Evolutionary conservation across 35 echinoderm and acorn worm species (phyloP), one percentile per base, ranked within the genome.

Genomic region (Apostichopus californicus): DNA sequence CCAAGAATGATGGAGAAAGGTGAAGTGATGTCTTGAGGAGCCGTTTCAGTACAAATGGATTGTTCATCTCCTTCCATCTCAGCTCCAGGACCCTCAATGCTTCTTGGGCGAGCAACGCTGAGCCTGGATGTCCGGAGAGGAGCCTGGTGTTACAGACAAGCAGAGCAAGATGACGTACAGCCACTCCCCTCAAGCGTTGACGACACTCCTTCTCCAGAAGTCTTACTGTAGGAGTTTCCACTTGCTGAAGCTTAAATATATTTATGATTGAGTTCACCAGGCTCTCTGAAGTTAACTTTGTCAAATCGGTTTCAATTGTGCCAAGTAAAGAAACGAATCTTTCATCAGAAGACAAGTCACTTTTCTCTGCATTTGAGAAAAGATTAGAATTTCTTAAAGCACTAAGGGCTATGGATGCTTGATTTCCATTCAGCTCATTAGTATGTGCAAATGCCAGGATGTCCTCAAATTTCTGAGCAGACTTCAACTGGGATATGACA

Each of bases 51-150:
- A 91, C 55, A 22, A 68, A 87, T 21, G 93, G 93, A 59, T 73
- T 94, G 59, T 94, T 78, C 15, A 94, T 83, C 34, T 94, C 93
- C 57, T 81, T 80, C 93, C 93, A 94, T 12, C 93, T 60, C 5
- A 94, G 78, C 34, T 94, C 87, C 24, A 94, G 79, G 3, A 94
- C 88, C 55, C 93, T 26, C 1, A 90, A 70, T 24, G 88, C 89
- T 61, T 94, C 93, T n/a, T 65, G 77, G 21, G 79, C 86, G 21
- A 94, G 85, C 59, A 53, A 34, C 13, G 60, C 60, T 78, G 89
- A 54, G 18, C 22, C 14, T 12, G 7, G 9, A 57, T 91, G 46
- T n/a, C 55, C 52, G 14, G 72, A 24, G 26, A 91, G 54, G 9
- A 78, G 71, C 77, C 10, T 57, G 14, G 89, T 54, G n/a, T 91